Percentiles rank a stretch among this genome's conserved stretches.
phyloP scores from a whole-genome alignment of 2,113 vertebrate species.

The Oryctolagus cuniculus region mOryCun1.1 NC_091440.1:59867001-59867500 shows the following conservation, averaged over 20 bases:
- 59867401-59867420: slow-evolving; percentile 86
- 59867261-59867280: slow-evolving; percentile 91
- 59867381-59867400: slow-evolving; percentile 86
- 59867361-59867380: slow-evolving; percentile 90
- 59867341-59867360: slow-evolving; percentile 90
- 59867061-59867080: slow-evolving; percentile 85
- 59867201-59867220: slow-evolving; percentile 84
- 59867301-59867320: slow-evolving; percentile 91
- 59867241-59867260: slow-evolving; percentile 92
- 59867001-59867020: slow-evolving; percentile 77
- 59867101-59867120: slow-evolving; percentile 62
- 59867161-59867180: slow-evolving; percentile 87
- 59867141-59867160: slow-evolving; percentile 93
- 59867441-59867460: slow-evolving; percentile 82
- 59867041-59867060: slow-evolving; percentile 82
- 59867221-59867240: slow-evolving; percentile 78
- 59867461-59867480: slow-evolving; percentile 81
- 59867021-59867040: slow-evolving; percentile 80
- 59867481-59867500: slow-evolving; percentile 88
- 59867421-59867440: slow-evolving; percentile 86
- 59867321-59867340: slow-evolving; percentile 87
- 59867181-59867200: slow-evolving; percentile 95
- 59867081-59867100: slow-evolving; percentile 80
- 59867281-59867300: slow-evolving; percentile 91
- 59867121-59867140: slow-evolving; percentile 53